phyloP scores from a whole-genome alignment of 2,888 invertebrate genomes.

The Lacanobia oleracea region DNA sequence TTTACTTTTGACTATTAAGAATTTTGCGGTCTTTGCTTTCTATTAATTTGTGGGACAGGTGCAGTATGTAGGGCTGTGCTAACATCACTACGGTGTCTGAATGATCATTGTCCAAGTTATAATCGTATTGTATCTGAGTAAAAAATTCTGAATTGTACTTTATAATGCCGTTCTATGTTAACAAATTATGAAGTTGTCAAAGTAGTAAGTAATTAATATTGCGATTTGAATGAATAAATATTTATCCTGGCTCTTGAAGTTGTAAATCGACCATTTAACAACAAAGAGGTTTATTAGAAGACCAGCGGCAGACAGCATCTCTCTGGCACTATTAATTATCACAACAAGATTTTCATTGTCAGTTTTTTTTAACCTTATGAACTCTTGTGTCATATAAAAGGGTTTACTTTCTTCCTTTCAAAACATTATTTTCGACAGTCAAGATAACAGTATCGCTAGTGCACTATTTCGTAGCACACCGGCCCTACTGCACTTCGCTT shows the following conservation, averaged over 20 bases:
- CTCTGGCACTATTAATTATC: no score
- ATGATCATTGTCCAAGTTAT: neutral
- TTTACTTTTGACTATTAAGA: conserved; percentile 15
- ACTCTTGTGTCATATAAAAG: no score
- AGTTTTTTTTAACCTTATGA: no score
- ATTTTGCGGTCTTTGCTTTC: conserved; percentile 33
- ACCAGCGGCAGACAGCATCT: no score
- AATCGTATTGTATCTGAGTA: neutral
- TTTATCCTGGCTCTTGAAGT: no score
- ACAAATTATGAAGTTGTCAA: conserved; percentile 8
- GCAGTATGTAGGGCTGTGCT: neutral
- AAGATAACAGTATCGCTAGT: neutral
- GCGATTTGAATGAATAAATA: neutral
- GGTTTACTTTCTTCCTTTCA: no score
- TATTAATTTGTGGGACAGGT: conserved; percentile 8
- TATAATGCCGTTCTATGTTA: neutral
- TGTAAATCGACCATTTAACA: neutral
- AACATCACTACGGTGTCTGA: neutral
- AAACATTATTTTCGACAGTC: neutral
- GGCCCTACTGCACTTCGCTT: conserved; percentile 42
- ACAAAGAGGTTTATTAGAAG: no score
- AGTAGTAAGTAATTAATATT: neutral
- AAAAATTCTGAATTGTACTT: neutral
- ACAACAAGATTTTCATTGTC: no score
- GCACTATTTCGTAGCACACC: conserved; percentile 8